Evolutionary conservation across 2,888 invertebrate genomes (phyloP), one percentile per base, ranked within the genome.

Genomic region (Lagria hirta): DNA sequence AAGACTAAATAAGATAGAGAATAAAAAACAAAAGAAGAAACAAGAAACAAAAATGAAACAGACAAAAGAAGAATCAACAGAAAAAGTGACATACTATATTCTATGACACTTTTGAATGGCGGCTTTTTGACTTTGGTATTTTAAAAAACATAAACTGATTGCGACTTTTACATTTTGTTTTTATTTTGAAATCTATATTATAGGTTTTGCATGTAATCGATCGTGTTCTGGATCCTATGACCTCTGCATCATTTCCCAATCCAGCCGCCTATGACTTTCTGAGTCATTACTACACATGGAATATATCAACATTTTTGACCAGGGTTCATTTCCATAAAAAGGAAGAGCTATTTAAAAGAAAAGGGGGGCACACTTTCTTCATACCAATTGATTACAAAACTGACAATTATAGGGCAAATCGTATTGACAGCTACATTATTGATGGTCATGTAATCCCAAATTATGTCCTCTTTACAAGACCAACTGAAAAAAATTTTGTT

Each of bases 371-470:
- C 68, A 94, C 94, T 4, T 94, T 87, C 72, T 88, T 94, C 65
- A 83, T 94, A 54, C 92, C 93, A 2, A 82, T 91, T 16, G 90
- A 93, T 69, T 84, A 87, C 63, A 88, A 88, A 36, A 86, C 90
- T 60, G 85, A 86, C 80, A 86, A 62, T 7, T 51, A 59, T 32
- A 54, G 57, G 11, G 51, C 58, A 23, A 82, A 84, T 57, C 76
- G 84, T 63, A 83, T 91, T 33, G 89, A 90, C 67, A 80, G 76
- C 28, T 84, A 87, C 65, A 86, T 90, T 24, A 81, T 94, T 36
- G 86, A 89, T 62, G 90, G 88, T 0, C 93, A 93, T 69, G 84
- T 94, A 20, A 84, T 94, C 54, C 88, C 89, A 0, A 82, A 86
- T 63, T 80, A 85, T 60, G 90, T 91, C 13, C 78, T 93, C 36